Percentiles rank a stretch among this genome's conserved stretches.
Conservation (phyloP, 2,113 vertebrate species). For the Apus apus region DNA sequence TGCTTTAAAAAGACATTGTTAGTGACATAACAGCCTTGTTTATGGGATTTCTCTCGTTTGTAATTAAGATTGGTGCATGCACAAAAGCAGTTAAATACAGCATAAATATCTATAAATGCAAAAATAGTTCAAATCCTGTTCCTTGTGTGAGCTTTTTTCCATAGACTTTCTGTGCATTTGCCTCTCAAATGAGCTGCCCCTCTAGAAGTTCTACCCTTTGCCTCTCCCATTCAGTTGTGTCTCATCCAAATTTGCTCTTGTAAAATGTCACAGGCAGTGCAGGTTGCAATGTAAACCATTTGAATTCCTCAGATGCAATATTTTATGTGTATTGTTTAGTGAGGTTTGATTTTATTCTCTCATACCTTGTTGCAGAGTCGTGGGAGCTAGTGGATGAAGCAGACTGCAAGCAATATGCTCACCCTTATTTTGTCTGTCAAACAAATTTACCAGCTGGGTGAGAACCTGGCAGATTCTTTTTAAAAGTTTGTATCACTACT, state of each 20-base stretch:
- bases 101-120: conserved; percentile 27
- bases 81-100: conserved; percentile 44
- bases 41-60: conserved; percentile 37
- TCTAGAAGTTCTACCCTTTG: background rate
- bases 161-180: background rate
- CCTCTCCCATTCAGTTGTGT: background rate
- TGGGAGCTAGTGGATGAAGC: background rate
- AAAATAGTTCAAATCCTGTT: background rate
- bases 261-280: background rate
- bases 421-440: conserved; percentile 24
- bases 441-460: background rate
- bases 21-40: conserved; percentile 47
- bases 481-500: background rate
- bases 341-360: background rate
- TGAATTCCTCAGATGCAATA: background rate
- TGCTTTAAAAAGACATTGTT: conserved; percentile 48
- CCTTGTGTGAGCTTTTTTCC: background rate
- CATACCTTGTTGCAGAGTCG: background rate
- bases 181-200: background rate
- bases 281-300: background rate
- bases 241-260: background rate
- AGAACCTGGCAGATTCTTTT: conserved; percentile 5
- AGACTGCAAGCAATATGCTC: conserved; percentile 25
- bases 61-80: conserved; percentile 40
- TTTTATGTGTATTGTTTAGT: background rate